These are phyloP conservation scores for Creontiades dilutus DNA, from an alignment of 2,888 invertebrate genomes.

Conservation along the genomic window DNA sequence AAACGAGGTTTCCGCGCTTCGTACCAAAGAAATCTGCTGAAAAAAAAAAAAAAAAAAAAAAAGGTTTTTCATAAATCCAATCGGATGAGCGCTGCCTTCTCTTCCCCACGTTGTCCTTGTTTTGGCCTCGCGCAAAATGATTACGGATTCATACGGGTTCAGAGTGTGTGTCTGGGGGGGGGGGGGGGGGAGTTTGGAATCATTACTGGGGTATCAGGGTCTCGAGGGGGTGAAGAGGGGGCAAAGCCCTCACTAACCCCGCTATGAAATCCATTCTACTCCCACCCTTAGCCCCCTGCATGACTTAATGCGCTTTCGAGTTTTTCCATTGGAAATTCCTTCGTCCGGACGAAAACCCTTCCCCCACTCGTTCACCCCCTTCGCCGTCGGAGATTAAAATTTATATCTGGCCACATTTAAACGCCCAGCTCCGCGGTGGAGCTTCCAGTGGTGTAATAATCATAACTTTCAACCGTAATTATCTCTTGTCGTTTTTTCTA, in stretches of 20 bases:
- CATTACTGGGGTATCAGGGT: conserved; percentile 23
- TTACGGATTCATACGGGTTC: conserved; percentile 49
- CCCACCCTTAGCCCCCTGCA: background rate
- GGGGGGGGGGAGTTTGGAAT: background rate
- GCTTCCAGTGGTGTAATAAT: conserved; percentile 32
- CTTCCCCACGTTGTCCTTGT: background rate
- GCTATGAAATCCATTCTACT: background rate
- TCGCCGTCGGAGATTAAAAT: background rate
- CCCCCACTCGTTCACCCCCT: background rate
- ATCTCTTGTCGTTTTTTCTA: conserved; percentile 22
- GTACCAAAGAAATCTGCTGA: background rate
- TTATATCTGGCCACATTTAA: conserved; percentile 35
- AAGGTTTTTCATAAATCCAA: conserved; percentile 7
- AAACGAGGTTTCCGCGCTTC: background rate
- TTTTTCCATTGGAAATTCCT: conserved; percentile 35
- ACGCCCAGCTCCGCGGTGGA: background rate
- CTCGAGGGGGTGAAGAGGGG: background rate
- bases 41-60: background rate
- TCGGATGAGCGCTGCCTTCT: conserved; percentile 19
- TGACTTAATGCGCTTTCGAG: conserved; percentile 52
- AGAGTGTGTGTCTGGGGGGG: background rate
- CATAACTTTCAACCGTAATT: conserved; percentile 36
- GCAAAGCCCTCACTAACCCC: background rate
- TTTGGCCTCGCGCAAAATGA: conserved; percentile 40
- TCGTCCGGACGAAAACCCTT: background rate